Base-by-base conservation (phyloP, 2,888 invertebrate species). In the Carabus problematicus region DNA sequence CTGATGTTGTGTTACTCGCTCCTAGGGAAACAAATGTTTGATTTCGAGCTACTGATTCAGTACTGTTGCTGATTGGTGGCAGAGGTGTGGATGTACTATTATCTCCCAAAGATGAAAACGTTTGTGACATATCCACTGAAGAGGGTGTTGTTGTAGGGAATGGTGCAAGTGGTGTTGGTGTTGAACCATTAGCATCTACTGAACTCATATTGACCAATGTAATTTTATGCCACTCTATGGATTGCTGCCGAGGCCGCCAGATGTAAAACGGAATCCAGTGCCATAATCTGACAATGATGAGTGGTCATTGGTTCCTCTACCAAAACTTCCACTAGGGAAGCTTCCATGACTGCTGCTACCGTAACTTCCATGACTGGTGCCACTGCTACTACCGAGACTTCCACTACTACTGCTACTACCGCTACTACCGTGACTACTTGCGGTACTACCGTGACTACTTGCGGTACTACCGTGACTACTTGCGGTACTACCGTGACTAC, bases 91-190 rank as follows among this genome's bases (percentile, higher is more conserved):
- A 14, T 1, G 11, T 19, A 56, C 29, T 56, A n/a, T 3, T 29
- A 0, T 12, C 8, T 45, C 45, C 56, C 18, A 45, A 16, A 4
- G 64, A 19, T 1, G 18, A 18, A 64, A 56, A 56, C 6, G 64
- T 64, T 42, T 64, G 64, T 14, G n/a, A 43, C 14, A 56, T n/a
- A 29, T 64, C 64, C 8, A 64, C 55, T 18, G 9, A 11, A 16
- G 42, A 16, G 55, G 54, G n/a, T 19, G 64, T 19, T n/a, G 64
- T 56, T 16, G n/a, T 3, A 14, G 66, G 66, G 40, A 66, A 66
- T 12, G 66, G 49, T 39, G 66, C 66, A n/a, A 66, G 29, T 8
- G 66, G 66, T 18, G 58, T 47, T 16, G 47, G 49, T n/a, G 66
- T 66, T 14, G 47, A 55, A 1, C 16, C 9, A 56, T 56, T 56